A percentile compares a stretch with the other conserved stretches of the same genome.
Evolutionary conservation across 2,888 invertebrate genomes (phyloP).

Genomic region (Volucella inflata): DNA sequence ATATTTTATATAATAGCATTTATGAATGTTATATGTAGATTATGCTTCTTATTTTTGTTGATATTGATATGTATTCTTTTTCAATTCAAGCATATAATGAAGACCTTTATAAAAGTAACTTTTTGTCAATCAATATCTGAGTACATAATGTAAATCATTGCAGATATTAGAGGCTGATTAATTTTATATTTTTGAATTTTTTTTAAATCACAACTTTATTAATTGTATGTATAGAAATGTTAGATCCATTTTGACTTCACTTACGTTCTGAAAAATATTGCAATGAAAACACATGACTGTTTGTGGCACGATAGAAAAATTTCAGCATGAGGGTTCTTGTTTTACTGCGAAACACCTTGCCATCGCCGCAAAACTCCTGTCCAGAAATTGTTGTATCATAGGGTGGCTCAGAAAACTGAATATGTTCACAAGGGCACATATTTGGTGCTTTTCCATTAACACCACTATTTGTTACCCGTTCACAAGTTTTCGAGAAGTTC

Average conservation of each 20-base stretch:
- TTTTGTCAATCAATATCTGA: no score
- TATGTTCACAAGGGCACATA: constrained; percentile 86
- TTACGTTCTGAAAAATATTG: constrained; percentile 88
- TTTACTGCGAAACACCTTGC: constrained; percentile 85
- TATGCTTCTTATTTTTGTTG: no score
- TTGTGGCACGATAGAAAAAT: constrained; percentile 86
- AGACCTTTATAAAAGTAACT: no score
- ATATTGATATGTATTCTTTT: no score
- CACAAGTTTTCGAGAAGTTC: constrained; percentile 82
- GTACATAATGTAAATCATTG: no score
- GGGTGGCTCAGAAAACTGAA: constrained; percentile 87
- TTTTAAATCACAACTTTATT: no score
- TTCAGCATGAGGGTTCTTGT: constrained; percentile 86
- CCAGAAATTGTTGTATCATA: constrained; percentile 86
- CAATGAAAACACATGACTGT: constrained; percentile 87
- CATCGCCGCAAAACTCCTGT: constrained; percentile 86
- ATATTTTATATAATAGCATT: no score
- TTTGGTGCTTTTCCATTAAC: constrained; percentile 78
- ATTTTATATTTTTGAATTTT: no score
- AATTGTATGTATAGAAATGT: no score
- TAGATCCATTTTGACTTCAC: neutral
- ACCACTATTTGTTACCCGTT: constrained; percentile 79
- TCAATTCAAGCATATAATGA: no score
- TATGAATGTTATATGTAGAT: no score
- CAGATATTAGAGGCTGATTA: no score